These are phyloP conservation scores for Capra hircus DNA, from an alignment of 2,113 vertebrate species.

Conservation along the genomic window DNA sequence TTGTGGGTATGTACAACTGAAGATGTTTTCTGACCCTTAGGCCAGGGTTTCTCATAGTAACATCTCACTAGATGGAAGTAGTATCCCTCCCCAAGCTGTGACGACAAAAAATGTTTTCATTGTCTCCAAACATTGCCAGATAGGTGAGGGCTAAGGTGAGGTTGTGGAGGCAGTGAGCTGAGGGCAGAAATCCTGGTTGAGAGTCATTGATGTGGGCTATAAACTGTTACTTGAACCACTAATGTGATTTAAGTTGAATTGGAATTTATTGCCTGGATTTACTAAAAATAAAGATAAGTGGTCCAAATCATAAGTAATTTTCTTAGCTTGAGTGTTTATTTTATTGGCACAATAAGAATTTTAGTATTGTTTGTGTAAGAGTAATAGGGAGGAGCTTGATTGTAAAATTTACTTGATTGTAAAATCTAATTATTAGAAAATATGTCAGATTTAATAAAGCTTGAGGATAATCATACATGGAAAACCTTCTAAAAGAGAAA, in stretches of 20 bases:
- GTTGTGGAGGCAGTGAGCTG: not conserved
- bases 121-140: not conserved
- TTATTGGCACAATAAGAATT: not conserved
- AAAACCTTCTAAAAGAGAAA: slow-evolving; percentile 29
- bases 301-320: slow-evolving; percentile 10
- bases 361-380: not conserved
- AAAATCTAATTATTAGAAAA: slow-evolving; percentile 1
- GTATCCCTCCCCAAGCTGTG: not conserved
- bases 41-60: not conserved
- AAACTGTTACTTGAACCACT: not conserved
- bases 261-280: not conserved
- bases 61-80: not conserved
- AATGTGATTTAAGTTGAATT: slow-evolving; percentile 5
- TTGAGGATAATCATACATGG: not conserved
- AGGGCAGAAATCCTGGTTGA: not conserved
- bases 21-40: not conserved
- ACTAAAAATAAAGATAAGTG: slow-evolving; percentile 3
- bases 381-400: not conserved
- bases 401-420: not conserved
- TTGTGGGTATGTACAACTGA: not conserved
- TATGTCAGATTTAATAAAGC: slow-evolving; percentile 8
- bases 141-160: not conserved
- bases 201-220: not conserved
- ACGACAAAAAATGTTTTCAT: not conserved
- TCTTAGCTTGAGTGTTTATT: slow-evolving; percentile 5